These are phyloP conservation scores for Onthophagus taurus DNA, from an alignment of 1,140 invertebrate genomes.

Conservation along the genomic window DNA sequence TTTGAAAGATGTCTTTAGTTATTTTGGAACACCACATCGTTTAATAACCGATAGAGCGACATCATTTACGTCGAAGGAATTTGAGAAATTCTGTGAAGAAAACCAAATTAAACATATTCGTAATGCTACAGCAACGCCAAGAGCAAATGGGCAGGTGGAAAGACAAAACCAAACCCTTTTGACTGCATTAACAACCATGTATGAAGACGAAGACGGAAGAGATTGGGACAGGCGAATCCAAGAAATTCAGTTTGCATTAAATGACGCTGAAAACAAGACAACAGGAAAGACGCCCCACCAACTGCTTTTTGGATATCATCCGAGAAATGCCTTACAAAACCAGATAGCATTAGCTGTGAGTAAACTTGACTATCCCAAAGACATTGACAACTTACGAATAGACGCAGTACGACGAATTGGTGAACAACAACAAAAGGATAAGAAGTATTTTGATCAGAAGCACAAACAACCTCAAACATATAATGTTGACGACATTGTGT, in stretches of 20 bases:
- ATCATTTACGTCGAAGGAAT: slow-evolving; percentile 22
- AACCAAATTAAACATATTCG: slow-evolving; percentile 21
- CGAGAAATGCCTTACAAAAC: slow-evolving; percentile 1
- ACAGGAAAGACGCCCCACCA: slow-evolving; percentile 19
- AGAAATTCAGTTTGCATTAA: slow-evolving; percentile 21
- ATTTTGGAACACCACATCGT: slow-evolving; percentile 22
- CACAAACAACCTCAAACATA: slow-evolving; percentile 9
- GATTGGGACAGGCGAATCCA: slow-evolving; percentile 21
- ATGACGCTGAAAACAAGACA: slow-evolving; percentile 21
- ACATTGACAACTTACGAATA: slow-evolving; percentile 5
- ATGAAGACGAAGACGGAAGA: too few relatives aligned
- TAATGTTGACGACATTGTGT: slow-evolving; percentile 11
- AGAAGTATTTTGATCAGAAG: slow-evolving; percentile 9
- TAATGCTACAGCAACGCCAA: slow-evolving; percentile 25
- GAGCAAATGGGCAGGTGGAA: slow-evolving; percentile 28
- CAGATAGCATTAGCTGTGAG: slow-evolving; percentile 4
- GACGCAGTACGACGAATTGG: slow-evolving; percentile 3
- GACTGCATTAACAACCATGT: slow-evolving; percentile 6
- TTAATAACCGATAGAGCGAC: slow-evolving; percentile 25
- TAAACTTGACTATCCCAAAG: not conserved
- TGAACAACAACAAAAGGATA: slow-evolving; percentile 8
- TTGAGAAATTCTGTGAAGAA: slow-evolving; percentile 20
- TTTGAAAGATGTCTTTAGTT: slow-evolving; percentile 16
- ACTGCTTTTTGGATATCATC: slow-evolving; percentile 23
- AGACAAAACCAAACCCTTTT: slow-evolving; percentile 19